Percentiles rank a stretch among this genome's conserved stretches.
These are phyloP conservation scores for Cassiopea xamachana DNA, from an alignment of 30 jellyfish, hydroid and myxozoan species.

Conservation along the genomic window DNA sequence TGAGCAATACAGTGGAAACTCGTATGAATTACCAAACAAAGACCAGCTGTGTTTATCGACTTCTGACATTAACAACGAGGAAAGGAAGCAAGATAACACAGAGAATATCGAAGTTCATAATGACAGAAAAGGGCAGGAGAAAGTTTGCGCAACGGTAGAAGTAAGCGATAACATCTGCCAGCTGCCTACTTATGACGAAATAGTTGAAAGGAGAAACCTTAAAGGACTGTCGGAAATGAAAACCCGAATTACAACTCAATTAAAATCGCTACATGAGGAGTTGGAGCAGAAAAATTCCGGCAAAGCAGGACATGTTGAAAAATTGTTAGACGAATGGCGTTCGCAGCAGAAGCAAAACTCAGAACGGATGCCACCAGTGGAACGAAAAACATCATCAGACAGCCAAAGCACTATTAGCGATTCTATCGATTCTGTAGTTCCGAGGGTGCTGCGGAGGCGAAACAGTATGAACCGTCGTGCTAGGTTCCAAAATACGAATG, in stretches of 20 bases:
- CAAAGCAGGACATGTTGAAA: not conserved
- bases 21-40: not conserved
- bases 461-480: conserved; percentile 53
- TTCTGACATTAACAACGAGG: not conserved
- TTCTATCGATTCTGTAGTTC: conserved; percentile 48
- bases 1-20: not conserved
- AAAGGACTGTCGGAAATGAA: not conserved
- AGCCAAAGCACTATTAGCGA: conserved; percentile 57
- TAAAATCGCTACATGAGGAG: not conserved
- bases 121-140: not conserved
- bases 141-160: not conserved
- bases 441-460: conserved; percentile 72
- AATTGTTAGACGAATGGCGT: conserved; percentile 44
- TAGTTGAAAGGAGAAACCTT: conserved; percentile 31
- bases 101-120: not conserved
- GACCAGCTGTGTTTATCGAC: not conserved
- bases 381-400: conserved; percentile 45
- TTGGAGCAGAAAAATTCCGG: not conserved
- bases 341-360: conserved; percentile 20
- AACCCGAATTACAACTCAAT: not conserved
- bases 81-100: not conserved
- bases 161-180: not conserved
- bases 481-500: conserved; percentile 52
- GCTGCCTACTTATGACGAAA: conserved; percentile 45
- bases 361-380: conserved; percentile 14